Percentiles rank a stretch among this genome's conserved stretches.
Conservation (phyloP, 2,888 invertebrate genomes). For the Hetaerina titia region DNA sequence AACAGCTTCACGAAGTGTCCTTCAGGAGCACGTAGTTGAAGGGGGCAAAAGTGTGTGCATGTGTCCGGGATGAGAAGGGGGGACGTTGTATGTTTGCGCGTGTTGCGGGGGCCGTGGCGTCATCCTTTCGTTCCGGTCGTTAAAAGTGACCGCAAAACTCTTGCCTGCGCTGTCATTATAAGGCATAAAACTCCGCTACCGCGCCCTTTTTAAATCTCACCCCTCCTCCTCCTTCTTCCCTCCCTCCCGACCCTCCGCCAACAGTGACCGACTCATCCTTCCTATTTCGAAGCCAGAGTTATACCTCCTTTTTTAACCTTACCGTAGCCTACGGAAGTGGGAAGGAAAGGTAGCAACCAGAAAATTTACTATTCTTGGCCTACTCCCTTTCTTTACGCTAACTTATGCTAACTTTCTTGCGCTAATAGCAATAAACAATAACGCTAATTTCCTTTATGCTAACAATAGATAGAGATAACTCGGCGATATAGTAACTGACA, state of each 20-base stretch:
- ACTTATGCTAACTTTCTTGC: too few relatives aligned
- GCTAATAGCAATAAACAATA: too few relatives aligned
- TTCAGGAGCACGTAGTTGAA: background rate
- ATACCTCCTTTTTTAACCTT: background rate
- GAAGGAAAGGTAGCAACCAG: background rate
- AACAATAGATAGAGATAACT: too few relatives aligned
- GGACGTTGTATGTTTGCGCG: background rate
- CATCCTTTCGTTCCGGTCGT: constrained; percentile 41
- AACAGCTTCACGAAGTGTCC: constrained; percentile 43
- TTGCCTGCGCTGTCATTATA: constrained; percentile 5
- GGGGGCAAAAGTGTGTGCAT: background rate
- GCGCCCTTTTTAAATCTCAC: background rate
- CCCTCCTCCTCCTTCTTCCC: background rate
- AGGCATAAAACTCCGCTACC: background rate
- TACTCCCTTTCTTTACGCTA: too few relatives aligned
- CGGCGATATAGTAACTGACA: too few relatives aligned
- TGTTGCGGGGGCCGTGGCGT: background rate
- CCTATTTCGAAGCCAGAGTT: background rate
- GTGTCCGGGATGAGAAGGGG: background rate
- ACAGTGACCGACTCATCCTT: background rate
- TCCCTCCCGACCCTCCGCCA: background rate
- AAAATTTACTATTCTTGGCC: too few relatives aligned
- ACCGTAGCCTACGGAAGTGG: background rate
- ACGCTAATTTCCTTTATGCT: too few relatives aligned
- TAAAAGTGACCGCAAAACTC: constrained; percentile 26